Evolutionary conservation across 2,113 vertebrate genomes (phyloP).

Genomic region (Chlorodrepanis virens): DNA sequence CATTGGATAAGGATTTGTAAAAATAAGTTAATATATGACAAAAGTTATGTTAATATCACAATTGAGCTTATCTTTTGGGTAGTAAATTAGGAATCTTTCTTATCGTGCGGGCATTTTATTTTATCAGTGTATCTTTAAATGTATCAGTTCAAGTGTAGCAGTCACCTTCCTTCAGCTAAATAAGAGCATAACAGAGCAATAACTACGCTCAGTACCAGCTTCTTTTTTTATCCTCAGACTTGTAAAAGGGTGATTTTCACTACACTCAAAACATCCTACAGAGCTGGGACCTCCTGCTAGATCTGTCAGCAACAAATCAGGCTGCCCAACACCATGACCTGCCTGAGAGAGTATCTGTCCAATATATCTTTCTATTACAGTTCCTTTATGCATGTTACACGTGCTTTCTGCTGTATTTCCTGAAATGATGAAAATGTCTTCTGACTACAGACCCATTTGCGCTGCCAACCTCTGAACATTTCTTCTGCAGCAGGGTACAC

Average conservation of each 20-base stretch:
- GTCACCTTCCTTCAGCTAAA: not conserved
- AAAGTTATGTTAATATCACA: not conserved
- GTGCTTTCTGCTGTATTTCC: conserved; percentile 21
- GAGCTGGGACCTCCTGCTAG: not conserved
- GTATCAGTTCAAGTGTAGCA: not conserved
- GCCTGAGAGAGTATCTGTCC: conserved; percentile 6
- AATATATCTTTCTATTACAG: conserved; percentile 17
- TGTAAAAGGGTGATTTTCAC: not conserved
- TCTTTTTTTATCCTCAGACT: not conserved
- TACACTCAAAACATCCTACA: not conserved
- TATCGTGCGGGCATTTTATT: not conserved
- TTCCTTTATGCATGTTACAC: not conserved
- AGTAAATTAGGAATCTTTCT: not conserved
- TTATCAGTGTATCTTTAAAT: not conserved
- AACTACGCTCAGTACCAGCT: not conserved
- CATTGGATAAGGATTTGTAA: not conserved
- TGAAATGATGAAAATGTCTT: conserved; percentile 20
- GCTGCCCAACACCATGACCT: not conserved
- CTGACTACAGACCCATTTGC: conserved; percentile 21
- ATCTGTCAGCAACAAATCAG: not conserved
- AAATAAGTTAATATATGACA: not conserved
- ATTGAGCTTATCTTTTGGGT: not conserved
- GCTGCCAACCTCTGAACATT: not conserved
- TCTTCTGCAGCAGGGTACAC: not conserved
- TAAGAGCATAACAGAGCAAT: not conserved